These are phyloP conservation scores for Sussaba pulchella DNA, from an alignment of 2,888 invertebrate species.

Conservation along the genomic window DNA sequence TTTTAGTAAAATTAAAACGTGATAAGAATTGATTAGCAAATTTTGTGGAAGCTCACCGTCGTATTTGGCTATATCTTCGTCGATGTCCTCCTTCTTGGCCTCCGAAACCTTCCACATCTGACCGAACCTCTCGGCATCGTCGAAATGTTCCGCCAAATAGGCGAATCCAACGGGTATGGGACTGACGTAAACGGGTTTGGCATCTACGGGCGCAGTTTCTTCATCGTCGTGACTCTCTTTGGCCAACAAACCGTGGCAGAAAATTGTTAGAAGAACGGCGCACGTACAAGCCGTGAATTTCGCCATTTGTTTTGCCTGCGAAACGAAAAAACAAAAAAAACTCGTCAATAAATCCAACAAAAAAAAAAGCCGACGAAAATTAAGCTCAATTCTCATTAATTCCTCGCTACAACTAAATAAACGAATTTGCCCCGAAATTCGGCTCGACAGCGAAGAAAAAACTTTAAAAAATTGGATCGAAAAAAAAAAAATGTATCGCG, in stretches of 20 bases:
- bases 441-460: background rate
- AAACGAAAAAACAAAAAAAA: constrained; percentile 30
- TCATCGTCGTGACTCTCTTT: constrained; percentile 71
- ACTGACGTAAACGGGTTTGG: constrained; percentile 87
- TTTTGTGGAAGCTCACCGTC: constrained; percentile 88
- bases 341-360: background rate
- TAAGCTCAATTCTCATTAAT: too few relatives aligned
- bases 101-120: constrained; percentile 94
- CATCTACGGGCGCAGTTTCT: constrained; percentile 60
- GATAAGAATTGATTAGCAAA: too few relatives aligned
- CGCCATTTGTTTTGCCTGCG: constrained; percentile 77
- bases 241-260: constrained; percentile 66
- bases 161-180: constrained; percentile 88
- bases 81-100: constrained; percentile 95
- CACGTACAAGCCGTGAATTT: constrained; percentile 69
- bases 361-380: background rate
- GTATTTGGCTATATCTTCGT: constrained; percentile 97
- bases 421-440: background rate
- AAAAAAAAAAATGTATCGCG: background rate
- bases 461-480: background rate
- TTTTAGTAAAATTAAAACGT: too few relatives aligned
- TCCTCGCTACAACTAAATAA: too few relatives aligned
- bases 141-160: constrained; percentile 95
- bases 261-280: constrained; percentile 68
- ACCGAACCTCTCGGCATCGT: constrained; percentile 89